A percentile compares a stretch with the other conserved stretches of the same genome.
phyloP scores from a whole-genome alignment of 1,140 invertebrate species.

The Zaprionus lachaisei region DNA sequence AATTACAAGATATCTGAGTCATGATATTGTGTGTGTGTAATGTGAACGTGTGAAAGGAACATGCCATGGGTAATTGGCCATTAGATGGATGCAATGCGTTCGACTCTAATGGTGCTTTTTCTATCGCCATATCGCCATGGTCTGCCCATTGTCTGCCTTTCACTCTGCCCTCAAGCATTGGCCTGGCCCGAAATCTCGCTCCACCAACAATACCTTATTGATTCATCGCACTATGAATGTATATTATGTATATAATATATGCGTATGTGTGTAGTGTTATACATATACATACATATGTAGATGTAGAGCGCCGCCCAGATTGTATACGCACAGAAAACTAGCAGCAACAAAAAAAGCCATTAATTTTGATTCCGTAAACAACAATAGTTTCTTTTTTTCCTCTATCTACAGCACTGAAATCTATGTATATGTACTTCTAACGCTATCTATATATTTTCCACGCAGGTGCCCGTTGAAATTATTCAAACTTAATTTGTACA shows the following conservation, averaged over 20 bases:
- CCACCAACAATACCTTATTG: conserved; percentile 46
- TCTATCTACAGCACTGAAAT: conserved; percentile 16
- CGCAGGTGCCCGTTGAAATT: background rate
- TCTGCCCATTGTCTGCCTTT: conserved; percentile 20
- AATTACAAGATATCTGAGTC: conserved; percentile 55
- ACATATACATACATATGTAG: background rate
- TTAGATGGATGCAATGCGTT: conserved; percentile 49
- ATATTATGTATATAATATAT: conserved; percentile 6
- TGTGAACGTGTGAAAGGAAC: conserved; percentile 59
- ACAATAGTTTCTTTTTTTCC: conserved; percentile 26
- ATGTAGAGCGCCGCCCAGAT: conserved; percentile 18
- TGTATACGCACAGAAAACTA: conserved; percentile 18
- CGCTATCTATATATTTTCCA: conserved; percentile 16
- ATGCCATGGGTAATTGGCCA: conserved; percentile 16
- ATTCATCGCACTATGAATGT: conserved; percentile 41
- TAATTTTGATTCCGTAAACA: conserved; percentile 64
- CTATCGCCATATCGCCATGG: background rate
- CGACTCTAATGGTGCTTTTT: conserved; percentile 30
- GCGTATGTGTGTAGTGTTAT: background rate
- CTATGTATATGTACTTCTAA: background rate
- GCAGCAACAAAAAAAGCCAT: conserved; percentile 54
- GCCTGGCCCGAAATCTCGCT: conserved; percentile 35
- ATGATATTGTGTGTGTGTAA: conserved; percentile 28
- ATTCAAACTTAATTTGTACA: conserved; percentile 6
- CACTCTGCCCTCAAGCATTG: conserved; percentile 20